Evolutionary conservation across 2,888 invertebrate genomes (phyloP), one percentile per base, ranked within the genome.

Genomic region (Drosophila quinaria): DNA sequence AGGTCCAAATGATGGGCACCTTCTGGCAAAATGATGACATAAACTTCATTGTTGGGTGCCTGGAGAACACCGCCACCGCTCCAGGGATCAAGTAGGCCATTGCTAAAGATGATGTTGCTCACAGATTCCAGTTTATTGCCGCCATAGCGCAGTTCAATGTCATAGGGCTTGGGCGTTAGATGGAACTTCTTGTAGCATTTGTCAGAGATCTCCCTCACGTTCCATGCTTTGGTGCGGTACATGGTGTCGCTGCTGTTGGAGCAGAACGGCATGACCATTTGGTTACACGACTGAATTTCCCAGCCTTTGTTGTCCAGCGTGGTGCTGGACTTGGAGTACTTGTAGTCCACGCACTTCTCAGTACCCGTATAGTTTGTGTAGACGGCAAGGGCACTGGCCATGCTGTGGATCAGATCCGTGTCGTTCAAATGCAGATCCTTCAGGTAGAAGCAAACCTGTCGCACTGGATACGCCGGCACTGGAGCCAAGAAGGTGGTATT

Each of bases 181-280:
- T 95, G 94, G 93, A 94, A 97, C 83, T 94, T 94, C 81, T 94
- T 94, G 70, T 94, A 93, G 92, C 99, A 99, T 0, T 93, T 93
- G 1, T 95, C 94, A 0, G 95, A 93, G 89, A 94, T 96, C 22
- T 93, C 82, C 1, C 94, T 94, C 58, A 95, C 94, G 93, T 97
- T 94, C 98, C 98, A 99, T 0, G 94, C 90, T 0, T 89, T 73
- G 1, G 95, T 94, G 88, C 96, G 96, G 91, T 98, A 98, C 96
- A 99, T 98, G 89, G 97, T 97, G 10, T 94, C 93, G 1, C 94
- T 92, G 42, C 96, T 97, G 76, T 95, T 95, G 9, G 95, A 93
- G 92, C 99, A 99, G 94, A 97, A 95, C 0, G 99, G 99, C 97
- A 98, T 98, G 68, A 98, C 96, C 97, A 99, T 98, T 93, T 99